Evolutionary conservation across 2,113 vertebrate genomes (phyloP).

Genomic region (Sclerurus mexicanus): DNA sequence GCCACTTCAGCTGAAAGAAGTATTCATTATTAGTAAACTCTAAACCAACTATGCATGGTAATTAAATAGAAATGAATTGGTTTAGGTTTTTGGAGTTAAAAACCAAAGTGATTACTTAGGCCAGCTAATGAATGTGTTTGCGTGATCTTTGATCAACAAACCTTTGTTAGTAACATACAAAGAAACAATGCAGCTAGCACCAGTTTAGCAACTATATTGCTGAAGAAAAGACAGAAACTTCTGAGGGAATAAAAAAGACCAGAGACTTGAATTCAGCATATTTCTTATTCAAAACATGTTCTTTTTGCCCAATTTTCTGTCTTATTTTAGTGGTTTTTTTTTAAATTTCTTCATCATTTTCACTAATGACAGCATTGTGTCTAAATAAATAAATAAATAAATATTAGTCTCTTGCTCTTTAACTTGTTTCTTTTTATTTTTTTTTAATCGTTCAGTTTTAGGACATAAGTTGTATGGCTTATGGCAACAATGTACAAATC

Average conservation of each 20-base stretch:
- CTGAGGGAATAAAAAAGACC: background rate
- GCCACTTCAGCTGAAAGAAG: constrained; percentile 26
- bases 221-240: background rate
- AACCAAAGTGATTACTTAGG: background rate
- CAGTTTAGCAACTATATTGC: background rate
- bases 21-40: constrained; percentile 64
- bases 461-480: background rate
- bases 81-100: background rate
- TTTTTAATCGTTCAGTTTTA: too few species aligned
- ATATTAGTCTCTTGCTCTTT: background rate
- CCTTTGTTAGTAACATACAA: background rate
- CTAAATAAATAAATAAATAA: background rate
- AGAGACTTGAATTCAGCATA: background rate
- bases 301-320: background rate
- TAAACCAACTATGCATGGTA: background rate
- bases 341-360: background rate
- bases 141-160: background rate
- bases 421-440: background rate
- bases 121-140: constrained; percentile 34
- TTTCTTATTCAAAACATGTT: background rate
- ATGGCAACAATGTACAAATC: background rate
- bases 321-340: background rate
- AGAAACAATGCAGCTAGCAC: background rate
- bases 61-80: constrained; percentile 58
- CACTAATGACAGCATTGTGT: background rate